These are phyloP conservation scores for Eupithecia centaureata DNA, from an alignment of 2,888 invertebrate species.

Conservation along the genomic window DNA sequence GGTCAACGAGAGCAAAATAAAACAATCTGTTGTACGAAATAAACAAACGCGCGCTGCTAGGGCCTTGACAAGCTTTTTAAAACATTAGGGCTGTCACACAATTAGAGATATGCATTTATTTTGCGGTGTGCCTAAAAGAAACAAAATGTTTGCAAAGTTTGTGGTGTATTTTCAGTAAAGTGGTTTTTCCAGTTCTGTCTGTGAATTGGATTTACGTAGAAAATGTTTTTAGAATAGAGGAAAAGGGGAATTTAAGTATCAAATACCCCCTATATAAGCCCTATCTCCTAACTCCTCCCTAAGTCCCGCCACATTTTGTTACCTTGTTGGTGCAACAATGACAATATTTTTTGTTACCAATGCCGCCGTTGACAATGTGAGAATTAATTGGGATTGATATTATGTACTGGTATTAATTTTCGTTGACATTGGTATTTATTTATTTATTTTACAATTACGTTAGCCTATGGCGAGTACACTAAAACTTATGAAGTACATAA, in stretches of 20 bases:
- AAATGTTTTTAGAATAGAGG: not conserved
- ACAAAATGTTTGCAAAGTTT: not conserved
- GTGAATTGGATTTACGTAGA: not conserved
- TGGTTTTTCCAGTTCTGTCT: constrained; percentile 6
- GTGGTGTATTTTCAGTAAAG: not conserved
- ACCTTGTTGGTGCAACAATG: no score
- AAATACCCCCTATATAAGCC: not conserved
- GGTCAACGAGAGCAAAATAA: constrained; percentile 48
- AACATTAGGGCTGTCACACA: constrained; percentile 57
- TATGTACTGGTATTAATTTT: no score
- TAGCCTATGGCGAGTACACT: no score
- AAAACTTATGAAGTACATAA: no score
- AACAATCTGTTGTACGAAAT: constrained; percentile 69
- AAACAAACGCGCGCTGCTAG: constrained; percentile 61
- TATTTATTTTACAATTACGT: no score
- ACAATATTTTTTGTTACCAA: no score
- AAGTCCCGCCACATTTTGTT: no score
- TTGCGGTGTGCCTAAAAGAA: not conserved
- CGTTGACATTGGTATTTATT: no score
- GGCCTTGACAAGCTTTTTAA: constrained; percentile 44
- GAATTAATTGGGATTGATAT: no score
- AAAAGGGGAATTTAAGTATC: not conserved
- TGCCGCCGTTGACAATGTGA: no score
- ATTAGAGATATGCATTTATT: constrained; percentile 7
- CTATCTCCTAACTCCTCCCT: no score